Evolutionary conservation across 2,113 vertebrate species (phyloP).

Genomic region (Callipepla squamata): DNA sequence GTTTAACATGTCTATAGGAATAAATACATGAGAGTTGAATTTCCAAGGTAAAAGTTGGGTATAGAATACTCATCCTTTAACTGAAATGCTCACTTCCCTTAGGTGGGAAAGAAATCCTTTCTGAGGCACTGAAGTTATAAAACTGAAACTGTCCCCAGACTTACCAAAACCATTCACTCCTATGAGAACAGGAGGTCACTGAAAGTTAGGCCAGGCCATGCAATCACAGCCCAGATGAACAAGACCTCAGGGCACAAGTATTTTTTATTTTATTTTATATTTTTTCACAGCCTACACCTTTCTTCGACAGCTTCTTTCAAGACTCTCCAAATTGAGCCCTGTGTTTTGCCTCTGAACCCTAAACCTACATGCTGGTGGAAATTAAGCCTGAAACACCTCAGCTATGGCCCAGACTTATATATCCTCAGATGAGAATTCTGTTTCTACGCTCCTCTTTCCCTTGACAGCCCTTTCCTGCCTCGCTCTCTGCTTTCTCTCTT

Average conservation of each 20-base stretch:
- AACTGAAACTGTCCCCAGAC: background rate
- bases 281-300: background rate
- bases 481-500: background rate
- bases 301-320: background rate
- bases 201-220: background rate
- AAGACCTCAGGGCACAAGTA: background rate
- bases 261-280: background rate
- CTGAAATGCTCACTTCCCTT: background rate
- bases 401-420: background rate
- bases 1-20: background rate
- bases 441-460: background rate
- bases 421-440: background rate
- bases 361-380: background rate
- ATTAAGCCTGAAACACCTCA: background rate
- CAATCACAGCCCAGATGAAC: background rate
- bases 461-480: background rate
- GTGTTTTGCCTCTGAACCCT: background rate
- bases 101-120: background rate
- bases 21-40: background rate
- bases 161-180: background rate
- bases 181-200: background rate
- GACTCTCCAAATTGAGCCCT: background rate
- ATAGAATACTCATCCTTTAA: background rate
- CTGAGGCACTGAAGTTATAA: background rate
- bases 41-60: background rate